These are phyloP conservation scores for Drosophila truncata DNA, from an alignment of 1,140 invertebrate genomes.

Conservation along the genomic window DNA sequence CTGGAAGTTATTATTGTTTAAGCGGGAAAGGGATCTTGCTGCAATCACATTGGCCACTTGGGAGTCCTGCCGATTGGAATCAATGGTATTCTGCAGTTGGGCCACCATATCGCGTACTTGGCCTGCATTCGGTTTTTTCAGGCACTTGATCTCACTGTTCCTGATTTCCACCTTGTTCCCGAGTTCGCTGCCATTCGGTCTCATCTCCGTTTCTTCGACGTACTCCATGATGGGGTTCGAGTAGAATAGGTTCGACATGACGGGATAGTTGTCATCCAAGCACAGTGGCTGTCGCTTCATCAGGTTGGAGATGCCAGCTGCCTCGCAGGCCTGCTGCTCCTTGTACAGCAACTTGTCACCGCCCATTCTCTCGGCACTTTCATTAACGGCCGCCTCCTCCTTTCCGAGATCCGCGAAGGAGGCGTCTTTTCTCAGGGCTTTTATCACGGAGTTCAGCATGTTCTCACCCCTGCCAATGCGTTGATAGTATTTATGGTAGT, in stretches of 20 bases:
- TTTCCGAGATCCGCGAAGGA: conserved; percentile 59
- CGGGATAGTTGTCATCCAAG: conserved; percentile 48
- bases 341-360: conserved; percentile 69
- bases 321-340: conserved; percentile 47
- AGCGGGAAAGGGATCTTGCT: conserved; percentile 82
- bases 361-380: conserved; percentile 52
- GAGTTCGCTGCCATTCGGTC: conserved; percentile 39
- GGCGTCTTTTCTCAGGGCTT: conserved; percentile 68
- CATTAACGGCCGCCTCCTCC: conserved; percentile 61
- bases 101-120: conserved; percentile 75
- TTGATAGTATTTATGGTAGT: conserved; percentile 62
- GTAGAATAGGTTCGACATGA: conserved; percentile 38
- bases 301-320: conserved; percentile 63
- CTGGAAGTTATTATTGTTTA: conserved; percentile 34
- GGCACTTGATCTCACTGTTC: conserved; percentile 78
- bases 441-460: conserved; percentile 76
- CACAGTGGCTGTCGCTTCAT: conserved; percentile 65
- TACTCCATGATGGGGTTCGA: conserved; percentile 56
- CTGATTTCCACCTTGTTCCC: conserved; percentile 66
- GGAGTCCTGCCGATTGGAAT: conserved; percentile 41
- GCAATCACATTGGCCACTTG: conserved; percentile 46
- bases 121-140: conserved; percentile 78
- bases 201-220: conserved; percentile 28
- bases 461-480: conserved; percentile 60
- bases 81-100: conserved; percentile 86